Percentiles rank a stretch among this genome's conserved stretches.
These are phyloP conservation scores for Tiphia femorata DNA, from an alignment of 2,888 invertebrate genomes.

Conservation along the genomic window DNA sequence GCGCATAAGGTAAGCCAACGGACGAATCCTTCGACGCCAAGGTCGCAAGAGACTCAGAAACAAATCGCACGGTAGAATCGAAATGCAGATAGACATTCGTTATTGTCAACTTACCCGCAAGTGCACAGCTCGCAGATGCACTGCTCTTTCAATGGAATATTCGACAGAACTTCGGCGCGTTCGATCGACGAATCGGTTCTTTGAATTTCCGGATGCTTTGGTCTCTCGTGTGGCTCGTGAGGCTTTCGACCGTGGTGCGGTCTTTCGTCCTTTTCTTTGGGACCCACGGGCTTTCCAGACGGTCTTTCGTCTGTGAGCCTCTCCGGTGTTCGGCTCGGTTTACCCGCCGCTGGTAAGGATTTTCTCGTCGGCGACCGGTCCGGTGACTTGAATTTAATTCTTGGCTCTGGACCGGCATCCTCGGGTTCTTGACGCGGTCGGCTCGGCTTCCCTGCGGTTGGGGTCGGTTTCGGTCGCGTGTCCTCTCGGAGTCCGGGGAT, in stretches of 20 bases:
- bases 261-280: slow-evolving; percentile 4
- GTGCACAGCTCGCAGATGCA: slow-evolving; percentile 93
- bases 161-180: slow-evolving; percentile 63
- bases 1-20: neutral
- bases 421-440: slow-evolving; percentile 29
- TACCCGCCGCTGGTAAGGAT: slow-evolving; percentile 53
- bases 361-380: slow-evolving; percentile 29
- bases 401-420: neutral
- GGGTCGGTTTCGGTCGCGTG: slow-evolving; percentile 55
- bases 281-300: neutral
- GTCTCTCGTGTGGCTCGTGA: slow-evolving; percentile 15
- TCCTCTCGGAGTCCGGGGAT: slow-evolving; percentile 61
- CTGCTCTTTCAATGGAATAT: slow-evolving; percentile 77
- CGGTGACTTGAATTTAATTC: neutral
- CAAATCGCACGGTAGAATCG: no score
- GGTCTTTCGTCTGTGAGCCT: slow-evolving; percentile 18
- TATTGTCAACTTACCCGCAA: slow-evolving; percentile 81
- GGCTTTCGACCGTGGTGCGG: slow-evolving; percentile 45
- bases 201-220: slow-evolving; percentile 23
- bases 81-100: neutral
- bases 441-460: slow-evolving; percentile 60
- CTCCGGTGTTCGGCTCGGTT: slow-evolving; percentile 50
- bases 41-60: neutral
- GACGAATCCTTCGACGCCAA: neutral
- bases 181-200: slow-evolving; percentile 36